Evolutionary conservation across 2,797 vertebrate species (phyloP), one percentile per base, ranked within the genome.

Genomic region (Kryptolebias ocellatus): DNA sequence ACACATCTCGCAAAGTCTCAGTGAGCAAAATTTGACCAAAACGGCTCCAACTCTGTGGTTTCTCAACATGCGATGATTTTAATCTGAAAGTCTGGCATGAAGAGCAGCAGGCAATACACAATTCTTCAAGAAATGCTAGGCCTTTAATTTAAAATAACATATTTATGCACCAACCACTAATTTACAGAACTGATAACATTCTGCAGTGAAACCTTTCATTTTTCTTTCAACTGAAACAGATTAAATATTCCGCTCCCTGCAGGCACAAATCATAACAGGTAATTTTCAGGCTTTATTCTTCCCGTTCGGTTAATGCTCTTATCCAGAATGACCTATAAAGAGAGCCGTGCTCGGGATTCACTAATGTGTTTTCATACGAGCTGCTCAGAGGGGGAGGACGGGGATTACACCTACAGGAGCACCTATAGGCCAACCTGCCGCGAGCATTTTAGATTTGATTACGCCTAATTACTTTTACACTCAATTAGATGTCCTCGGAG

Each of bases 401-500:
- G 47, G 18, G 47, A 37, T n/a, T 45, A 60, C 65, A 68, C 62
- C 57, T 6, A 0, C 37, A 4, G 53, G 29, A 18, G 57, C 61
- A 79, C 76, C 74, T 58, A 49, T 14, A 20, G 59, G 58, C 73
- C 59, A 16, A 58, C 46, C 39, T 29, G 53, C 56, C 56, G 42
- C 39, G 2, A 45, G 52, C 3, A 3, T 60, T 60, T 64, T 65
- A 68, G 60, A 72, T 79, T 72, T 61, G 14, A 74, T 70, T 70
- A 60, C 15, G 31, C 72, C 47, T 74, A 76, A 82, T 78, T 73
- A 78, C 71, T 61, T 60, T 58, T 52, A 73, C 51, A 39, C 53
- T 8, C 52, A 50, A 59, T 73, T 62, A 74, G 18, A 20, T 57
- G 8, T 63, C 68, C 18, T 54, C 10, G 5, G 62, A 12, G 46